Evolutionary conservation across 2,113 vertebrate species (phyloP).

Genomic region (Scytalopus superciliaris): DNA sequence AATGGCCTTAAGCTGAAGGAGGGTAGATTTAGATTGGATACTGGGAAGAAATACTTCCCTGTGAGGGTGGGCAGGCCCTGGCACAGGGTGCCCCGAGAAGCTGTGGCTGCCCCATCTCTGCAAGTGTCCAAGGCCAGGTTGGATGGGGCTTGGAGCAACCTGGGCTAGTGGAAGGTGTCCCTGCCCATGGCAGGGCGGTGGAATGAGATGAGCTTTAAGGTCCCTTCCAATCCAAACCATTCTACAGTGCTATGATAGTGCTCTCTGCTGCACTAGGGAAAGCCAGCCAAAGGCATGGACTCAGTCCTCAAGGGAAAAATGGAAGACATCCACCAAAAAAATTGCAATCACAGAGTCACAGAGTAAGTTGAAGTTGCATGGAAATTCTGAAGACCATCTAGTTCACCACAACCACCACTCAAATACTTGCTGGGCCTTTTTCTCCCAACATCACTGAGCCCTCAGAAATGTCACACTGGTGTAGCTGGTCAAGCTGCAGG

Average conservation of each 20-base stretch:
- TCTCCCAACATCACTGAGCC: background rate
- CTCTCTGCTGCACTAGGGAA: background rate
- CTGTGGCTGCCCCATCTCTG: background rate
- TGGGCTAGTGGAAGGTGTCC: rapidly evolving
- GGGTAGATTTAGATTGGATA: background rate
- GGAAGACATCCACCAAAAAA: background rate
- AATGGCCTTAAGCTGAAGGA: background rate
- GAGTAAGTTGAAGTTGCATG: background rate
- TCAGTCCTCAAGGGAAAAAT: background rate
- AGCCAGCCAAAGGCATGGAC: background rate
- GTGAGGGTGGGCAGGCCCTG: background rate
- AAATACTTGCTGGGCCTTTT: background rate
- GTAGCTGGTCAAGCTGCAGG: background rate
- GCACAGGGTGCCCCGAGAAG: background rate
- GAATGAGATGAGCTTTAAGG: background rate
- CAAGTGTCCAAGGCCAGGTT: background rate
- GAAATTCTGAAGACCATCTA: background rate
- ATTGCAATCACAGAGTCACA: background rate
- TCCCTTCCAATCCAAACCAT: background rate
- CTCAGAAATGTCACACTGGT: background rate
- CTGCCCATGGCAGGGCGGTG: background rate
- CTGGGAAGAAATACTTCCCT: background rate
- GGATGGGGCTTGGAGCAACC: rapidly evolving
- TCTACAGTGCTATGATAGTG: background rate
- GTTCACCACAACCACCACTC: background rate